A percentile compares a stretch with the other conserved stretches of the same genome.
Conservation (phyloP, 2,113 vertebrate species). For the Diglossa brunneiventris region DNA sequence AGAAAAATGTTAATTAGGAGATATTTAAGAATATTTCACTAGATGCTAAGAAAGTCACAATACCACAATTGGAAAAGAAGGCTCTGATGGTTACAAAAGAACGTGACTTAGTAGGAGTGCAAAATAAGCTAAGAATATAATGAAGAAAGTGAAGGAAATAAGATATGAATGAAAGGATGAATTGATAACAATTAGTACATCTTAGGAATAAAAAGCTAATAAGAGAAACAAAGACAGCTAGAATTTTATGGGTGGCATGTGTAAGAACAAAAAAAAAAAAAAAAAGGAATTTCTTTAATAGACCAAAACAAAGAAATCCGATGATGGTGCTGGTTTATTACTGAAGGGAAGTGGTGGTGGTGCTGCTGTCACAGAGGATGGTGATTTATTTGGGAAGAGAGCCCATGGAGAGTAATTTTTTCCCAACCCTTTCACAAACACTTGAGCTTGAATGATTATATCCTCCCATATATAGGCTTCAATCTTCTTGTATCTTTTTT, state of each 20-base stretch:
- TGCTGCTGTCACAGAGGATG: neutral
- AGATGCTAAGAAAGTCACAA: constrained; percentile 31
- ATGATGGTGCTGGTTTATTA: neutral
- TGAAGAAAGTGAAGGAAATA: neutral
- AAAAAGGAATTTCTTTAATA: neutral
- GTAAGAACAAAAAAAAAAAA: neutral
- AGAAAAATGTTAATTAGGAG: constrained; percentile 40
- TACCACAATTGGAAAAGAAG: constrained; percentile 17
- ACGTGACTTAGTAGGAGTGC: neutral
- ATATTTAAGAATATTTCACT: constrained; percentile 36
- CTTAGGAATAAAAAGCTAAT: neutral
- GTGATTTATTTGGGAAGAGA: neutral
- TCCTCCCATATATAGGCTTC: neutral
- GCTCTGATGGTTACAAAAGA: neutral
- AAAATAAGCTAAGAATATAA: neutral
- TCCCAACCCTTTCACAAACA: neutral
- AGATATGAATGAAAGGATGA: neutral
- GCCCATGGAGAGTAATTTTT: neutral
- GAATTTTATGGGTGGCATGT: neutral
- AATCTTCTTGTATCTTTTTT: neutral
- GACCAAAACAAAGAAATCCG: neutral
- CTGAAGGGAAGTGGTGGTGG: neutral
- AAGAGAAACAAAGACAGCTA: neutral
- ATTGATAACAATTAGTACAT: neutral
- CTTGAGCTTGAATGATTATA: neutral